Evolutionary conservation across 2,113 vertebrate genomes (phyloP).

Genomic region (Corydoras maculifer): DNA sequence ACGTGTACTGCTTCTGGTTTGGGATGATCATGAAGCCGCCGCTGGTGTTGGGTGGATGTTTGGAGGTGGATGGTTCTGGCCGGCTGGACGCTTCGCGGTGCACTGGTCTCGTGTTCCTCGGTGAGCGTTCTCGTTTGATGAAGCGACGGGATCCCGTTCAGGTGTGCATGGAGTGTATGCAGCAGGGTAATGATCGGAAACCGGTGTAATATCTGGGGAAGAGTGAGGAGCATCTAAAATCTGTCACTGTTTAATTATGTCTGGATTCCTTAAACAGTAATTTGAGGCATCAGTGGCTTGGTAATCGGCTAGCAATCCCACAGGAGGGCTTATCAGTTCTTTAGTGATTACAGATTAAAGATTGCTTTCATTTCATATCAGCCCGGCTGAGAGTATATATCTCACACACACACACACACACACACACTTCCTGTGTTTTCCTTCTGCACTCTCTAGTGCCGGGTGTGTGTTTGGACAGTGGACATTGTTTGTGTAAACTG

Average conservation of each 20-base stretch:
- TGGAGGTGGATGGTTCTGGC: no score
- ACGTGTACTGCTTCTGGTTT: no score
- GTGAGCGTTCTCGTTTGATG: not conserved
- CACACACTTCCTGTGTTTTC: constrained; percentile 39
- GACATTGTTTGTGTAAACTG: constrained; percentile 46
- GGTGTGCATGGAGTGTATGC: constrained; percentile 20
- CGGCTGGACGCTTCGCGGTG: no score
- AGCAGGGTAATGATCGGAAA: constrained; percentile 18
- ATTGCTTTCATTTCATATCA: constrained; percentile 26
- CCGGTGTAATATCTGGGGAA: constrained; percentile 28
- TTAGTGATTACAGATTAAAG: constrained; percentile 46
- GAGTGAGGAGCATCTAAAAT: constrained; percentile 38
- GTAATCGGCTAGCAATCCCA: constrained; percentile 65
- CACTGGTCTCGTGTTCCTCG: no score
- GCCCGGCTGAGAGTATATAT: constrained; percentile 15
- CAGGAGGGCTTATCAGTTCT: constrained; percentile 51
- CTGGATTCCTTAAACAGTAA: constrained; percentile 60
- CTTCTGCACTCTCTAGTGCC: constrained; percentile 1
- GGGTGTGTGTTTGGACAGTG: not conserved
- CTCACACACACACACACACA: not conserved
- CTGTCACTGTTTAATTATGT: constrained; percentile 48
- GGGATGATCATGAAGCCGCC: no score
- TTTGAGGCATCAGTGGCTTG: constrained; percentile 71
- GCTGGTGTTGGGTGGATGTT: no score
- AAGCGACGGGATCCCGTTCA: constrained; percentile 9